phyloP scores from a whole-genome alignment of 2,113 vertebrate genomes.

The Athene cunicularia region DNA sequence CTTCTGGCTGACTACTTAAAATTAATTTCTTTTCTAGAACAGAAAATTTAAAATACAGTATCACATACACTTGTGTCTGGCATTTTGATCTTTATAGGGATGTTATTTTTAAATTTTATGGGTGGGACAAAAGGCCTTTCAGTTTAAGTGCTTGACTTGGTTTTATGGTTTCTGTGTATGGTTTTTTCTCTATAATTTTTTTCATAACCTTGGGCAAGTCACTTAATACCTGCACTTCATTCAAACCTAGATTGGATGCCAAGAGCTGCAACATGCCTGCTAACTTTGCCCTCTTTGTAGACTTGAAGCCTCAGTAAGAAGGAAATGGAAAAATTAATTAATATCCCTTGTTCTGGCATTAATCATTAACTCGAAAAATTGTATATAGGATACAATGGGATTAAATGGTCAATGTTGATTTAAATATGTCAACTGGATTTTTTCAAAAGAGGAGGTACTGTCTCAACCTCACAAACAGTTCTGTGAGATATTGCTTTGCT shows the following conservation, averaged over 20 bases:
- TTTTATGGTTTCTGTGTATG: background rate
- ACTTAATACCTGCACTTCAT: background rate
- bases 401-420: background rate
- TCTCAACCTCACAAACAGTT: background rate
- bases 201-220: background rate
- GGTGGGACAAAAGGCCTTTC: background rate
- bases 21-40: background rate
- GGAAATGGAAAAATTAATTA: background rate
- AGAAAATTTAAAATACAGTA: background rate
- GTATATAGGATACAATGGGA: background rate
- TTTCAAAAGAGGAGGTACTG: background rate
- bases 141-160: background rate
- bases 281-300: background rate
- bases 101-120: background rate
- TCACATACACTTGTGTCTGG: background rate
- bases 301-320: background rate
- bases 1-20: background rate
- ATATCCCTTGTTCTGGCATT: background rate
- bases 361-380: background rate
- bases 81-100: background rate
- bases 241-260: background rate
- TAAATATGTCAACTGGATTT: background rate
- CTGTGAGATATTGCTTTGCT: background rate
- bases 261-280: background rate
- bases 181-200: background rate